These are phyloP conservation scores for Idaea aversata DNA, from an alignment of 2,888 invertebrate species.

Conservation along the genomic window DNA sequence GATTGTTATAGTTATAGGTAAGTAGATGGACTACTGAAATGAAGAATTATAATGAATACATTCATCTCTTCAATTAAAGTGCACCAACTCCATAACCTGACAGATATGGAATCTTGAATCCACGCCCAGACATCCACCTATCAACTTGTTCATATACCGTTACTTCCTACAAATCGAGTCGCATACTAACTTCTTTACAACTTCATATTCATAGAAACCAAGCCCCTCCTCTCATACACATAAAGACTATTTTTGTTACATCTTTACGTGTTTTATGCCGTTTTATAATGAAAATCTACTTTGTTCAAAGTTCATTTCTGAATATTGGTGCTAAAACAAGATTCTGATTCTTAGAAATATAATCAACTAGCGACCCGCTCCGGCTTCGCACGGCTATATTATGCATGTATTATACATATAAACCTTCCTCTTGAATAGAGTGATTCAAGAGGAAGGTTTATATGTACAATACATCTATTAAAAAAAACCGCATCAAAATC, in stretches of 20 bases:
- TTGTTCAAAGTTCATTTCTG: constrained; percentile 4
- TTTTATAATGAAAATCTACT: constrained; percentile 6
- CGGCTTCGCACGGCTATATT: too few species aligned
- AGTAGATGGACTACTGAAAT: too few species aligned
- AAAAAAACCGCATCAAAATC: too few species aligned
- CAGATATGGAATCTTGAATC: background rate
- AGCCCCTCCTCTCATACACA: constrained; percentile 3
- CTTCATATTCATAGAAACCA: constrained; percentile 16
- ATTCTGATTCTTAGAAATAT: constrained; percentile 9
- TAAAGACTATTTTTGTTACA: constrained; percentile 8
- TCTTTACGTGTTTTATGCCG: background rate
- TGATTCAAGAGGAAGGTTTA: too few species aligned
- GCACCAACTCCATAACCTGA: background rate
- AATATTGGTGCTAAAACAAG: constrained; percentile 7
- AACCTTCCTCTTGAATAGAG: too few species aligned
- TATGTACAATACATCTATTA: too few species aligned
- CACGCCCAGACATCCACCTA: constrained; percentile 41
- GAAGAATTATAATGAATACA: constrained; percentile 6
- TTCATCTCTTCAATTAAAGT: background rate
- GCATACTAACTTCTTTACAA: constrained; percentile 50
- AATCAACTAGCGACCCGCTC: too few species aligned
- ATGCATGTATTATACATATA: too few species aligned
- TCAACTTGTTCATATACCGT: constrained; percentile 62
- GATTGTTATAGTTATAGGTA: too few species aligned
- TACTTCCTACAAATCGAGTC: constrained; percentile 66